Evolutionary conservation across 2,888 invertebrate species (phyloP), one percentile per base, ranked within the genome.

Genomic region (Tipula vernalis): DNA sequence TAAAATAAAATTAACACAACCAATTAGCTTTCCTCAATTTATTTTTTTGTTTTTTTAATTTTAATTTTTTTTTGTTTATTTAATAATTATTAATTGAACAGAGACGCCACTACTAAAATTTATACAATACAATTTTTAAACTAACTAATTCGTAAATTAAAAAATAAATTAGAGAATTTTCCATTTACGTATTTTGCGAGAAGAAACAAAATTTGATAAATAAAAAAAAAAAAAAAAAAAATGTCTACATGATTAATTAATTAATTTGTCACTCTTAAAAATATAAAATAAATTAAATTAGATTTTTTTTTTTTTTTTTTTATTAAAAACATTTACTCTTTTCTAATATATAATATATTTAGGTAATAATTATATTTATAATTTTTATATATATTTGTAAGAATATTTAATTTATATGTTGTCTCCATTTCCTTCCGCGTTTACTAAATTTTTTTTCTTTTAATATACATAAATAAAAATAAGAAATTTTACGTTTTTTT

Each of bases 1-100:
- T 71, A 71, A 71, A 71, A 71, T 71, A 71, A 71, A 71, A 71
- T 71, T 71, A 71, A 71, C 71, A 71, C 71, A 71, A 71, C 71
- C 71, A 71, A 71, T 71, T 71, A 71, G 71, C 71, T 71, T 71
- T 71, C 28, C 71, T 71, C 28, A 71, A 18, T 71, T 71, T 28
- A 18, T 71, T 71, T 28, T 71, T 57, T 1, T 71, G 28, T 71
- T 28, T 3, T 28, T 15, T 51, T 71, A 71, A 28, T 71, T 71
- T 71, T 51, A 51, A 51, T 15, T 51, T 18, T 71, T 71, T 71
- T 10, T 71, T 15, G n/a, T n/a, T 51, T n/a, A n/a, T n/a, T 5
- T 51, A n/a, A 39, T 39, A 28, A 71, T 71, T 71, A 71, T 71
- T 71, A 71, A n/a, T 71, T 51, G 51, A 51, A 51, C 51, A 15